Conservation (phyloP, 2,113 vertebrate genomes). For the Macquaria ambigua region DNA sequence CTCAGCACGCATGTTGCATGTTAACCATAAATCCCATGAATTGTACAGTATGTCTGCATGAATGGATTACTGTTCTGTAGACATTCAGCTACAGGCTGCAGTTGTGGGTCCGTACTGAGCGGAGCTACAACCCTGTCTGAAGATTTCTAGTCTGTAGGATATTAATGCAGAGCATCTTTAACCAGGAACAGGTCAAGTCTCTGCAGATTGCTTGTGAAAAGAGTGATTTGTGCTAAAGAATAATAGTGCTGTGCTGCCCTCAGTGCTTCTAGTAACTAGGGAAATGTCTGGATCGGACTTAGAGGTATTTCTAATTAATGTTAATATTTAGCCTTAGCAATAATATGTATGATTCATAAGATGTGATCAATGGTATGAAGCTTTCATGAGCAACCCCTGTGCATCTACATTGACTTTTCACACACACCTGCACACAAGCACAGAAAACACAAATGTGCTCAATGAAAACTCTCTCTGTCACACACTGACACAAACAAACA, state of each 20-base stretch:
- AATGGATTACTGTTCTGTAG: conserved; percentile 31
- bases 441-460: conserved; percentile 36
- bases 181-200: conserved; percentile 53
- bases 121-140: conserved; percentile 32
- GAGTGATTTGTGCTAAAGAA: conserved; percentile 20
- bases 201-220: conserved; percentile 31
- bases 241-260: not conserved
- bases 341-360: conserved; percentile 56
- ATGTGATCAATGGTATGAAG: conserved; percentile 54
- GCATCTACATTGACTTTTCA: conserved; percentile 30
- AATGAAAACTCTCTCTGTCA: conserved; percentile 28
- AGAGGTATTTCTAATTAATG: conserved; percentile 45
- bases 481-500: conserved; percentile 15
- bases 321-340: conserved; percentile 46
- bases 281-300: conserved; percentile 2
- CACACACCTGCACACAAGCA: conserved; percentile 18
- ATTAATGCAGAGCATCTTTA: conserved; percentile 46
- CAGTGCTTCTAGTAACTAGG: conserved; percentile 2
- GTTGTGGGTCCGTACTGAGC: not conserved
- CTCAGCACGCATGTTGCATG: conserved; percentile 50
- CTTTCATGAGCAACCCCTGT: conserved; percentile 46
- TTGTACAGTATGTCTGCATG: conserved; percentile 31
- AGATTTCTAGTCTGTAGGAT: conserved; percentile 30
- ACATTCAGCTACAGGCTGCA: conserved; percentile 17
- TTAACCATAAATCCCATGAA: conserved; percentile 47